Evolutionary conservation across 2,113 vertebrate species (phyloP), one percentile per base, ranked within the genome.

Genomic region (Melospiza georgiana): DNA sequence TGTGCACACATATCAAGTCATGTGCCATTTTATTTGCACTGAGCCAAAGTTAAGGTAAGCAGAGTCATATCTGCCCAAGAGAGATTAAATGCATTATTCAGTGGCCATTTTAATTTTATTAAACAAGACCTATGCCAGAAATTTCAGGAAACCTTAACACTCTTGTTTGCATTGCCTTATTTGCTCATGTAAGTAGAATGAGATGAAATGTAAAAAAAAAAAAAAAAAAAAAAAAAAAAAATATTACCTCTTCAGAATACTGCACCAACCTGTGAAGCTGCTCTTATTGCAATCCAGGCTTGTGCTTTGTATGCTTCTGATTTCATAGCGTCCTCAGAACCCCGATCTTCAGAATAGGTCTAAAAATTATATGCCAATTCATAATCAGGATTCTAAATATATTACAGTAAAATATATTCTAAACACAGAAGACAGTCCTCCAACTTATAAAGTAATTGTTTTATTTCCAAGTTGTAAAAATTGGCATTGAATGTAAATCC

Each of bases 281-380:
- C 98, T 96, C 98, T 97, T 77, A 98, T 39, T 79, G 98, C 98
- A 94, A 98, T 96, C 98, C 98, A 99, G 93, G 97, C 97, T 90
- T 97, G 94, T 41, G 96, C 71, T 85, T 57, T 96, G 72, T 92
- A 97, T 25, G 75, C 52, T 76, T 98, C 98, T 67, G 57, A 59
- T 71, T 30, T 62, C 63, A 93, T 24, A 59, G 58, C 12, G 51
- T 95, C 77, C 16, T 92, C 96, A 78, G 52, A 9, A 78, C 48
- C 87, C 3, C 16, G 35, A 24, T 75, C 84, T 96, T 23, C 91
- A 55, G 46, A 39, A 92, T 15, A 9, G 43, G 3, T 20, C 98
- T 98, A 93, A 94, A 94, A 97, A 95, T 96, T 21, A 90, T 31
- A 48, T 9, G 67, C 4, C 20, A 67, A 19, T 69, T 84, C 14